A percentile compares a stretch with the other conserved stretches of the same genome.
These are phyloP conservation scores for Siniperca obscura DNA, from an alignment of 2,797 vertebrate genomes.

Conservation along the genomic window DNA sequence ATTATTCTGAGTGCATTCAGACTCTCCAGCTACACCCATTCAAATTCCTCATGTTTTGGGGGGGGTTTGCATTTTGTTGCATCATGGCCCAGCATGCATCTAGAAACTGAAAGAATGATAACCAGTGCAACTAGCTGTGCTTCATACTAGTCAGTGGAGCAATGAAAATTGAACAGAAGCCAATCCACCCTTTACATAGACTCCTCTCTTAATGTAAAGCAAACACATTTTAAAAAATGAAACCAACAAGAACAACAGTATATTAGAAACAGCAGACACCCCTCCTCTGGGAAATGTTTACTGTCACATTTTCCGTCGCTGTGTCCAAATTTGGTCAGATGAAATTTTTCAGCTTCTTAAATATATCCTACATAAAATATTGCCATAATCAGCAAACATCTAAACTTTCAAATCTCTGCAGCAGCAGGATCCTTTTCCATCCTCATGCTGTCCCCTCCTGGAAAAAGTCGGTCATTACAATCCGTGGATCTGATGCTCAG, in stretches of 20 bases:
- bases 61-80: slow-evolving; percentile 37
- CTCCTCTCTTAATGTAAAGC: background rate
- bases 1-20: background rate
- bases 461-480: background rate
- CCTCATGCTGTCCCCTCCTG: slow-evolving; percentile 56
- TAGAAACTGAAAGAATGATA: slow-evolving; percentile 10
- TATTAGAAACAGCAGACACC: background rate
- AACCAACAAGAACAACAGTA: background rate
- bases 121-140: slow-evolving; percentile 26
- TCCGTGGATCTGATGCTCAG: background rate
- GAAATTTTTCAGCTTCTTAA: background rate
- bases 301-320: too few relatives aligned
- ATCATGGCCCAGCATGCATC: slow-evolving; percentile 31
- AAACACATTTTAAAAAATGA: background rate
- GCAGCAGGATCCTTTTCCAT: background rate
- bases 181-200: too few relatives aligned
- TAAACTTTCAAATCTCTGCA: background rate
- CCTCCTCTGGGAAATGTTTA: background rate
- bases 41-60: background rate
- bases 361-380: background rate
- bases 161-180: background rate
- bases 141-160: background rate
- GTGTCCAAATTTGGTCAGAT: too few relatives aligned
- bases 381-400: background rate
- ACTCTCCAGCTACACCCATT: slow-evolving; percentile 13